Percentiles rank a stretch among this genome's conserved stretches.
Evolutionary conservation across 2,888 invertebrate species (phyloP).

Genomic region (Brenthis daphne): DNA sequence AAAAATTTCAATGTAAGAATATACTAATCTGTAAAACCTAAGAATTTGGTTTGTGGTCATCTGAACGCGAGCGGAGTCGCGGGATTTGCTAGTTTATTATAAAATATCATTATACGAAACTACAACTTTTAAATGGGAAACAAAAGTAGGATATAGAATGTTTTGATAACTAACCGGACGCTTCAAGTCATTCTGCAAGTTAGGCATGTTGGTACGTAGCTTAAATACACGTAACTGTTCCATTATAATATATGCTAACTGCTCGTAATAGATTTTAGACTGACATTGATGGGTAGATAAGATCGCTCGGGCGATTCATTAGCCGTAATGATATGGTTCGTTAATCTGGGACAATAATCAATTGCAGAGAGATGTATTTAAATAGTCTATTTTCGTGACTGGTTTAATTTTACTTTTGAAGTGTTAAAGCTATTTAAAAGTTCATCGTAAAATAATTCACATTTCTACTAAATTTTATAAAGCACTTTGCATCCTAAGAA

Average conservation of each 20-base stretch:
- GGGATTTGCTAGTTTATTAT: no score
- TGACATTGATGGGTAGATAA: constrained; percentile 74
- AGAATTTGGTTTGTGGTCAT: no score
- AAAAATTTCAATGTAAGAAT: no score
- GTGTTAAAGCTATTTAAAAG: constrained; percentile 1
- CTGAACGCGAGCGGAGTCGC: no score
- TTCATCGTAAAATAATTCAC: no score
- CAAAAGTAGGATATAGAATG: constrained; percentile 48
- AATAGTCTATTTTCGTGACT: constrained; percentile 54
- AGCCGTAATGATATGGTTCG: constrained; percentile 77
- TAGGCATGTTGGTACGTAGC: neutral
- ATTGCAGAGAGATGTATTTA: constrained; percentile 60
- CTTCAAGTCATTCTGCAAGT: constrained; percentile 8
- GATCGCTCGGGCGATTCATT: constrained; percentile 72
- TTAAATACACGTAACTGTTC: constrained; percentile 14
- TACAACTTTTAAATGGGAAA: constrained; percentile 47
- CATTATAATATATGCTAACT: constrained; percentile 49
- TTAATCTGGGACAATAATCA: constrained; percentile 77
- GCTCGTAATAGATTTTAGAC: constrained; percentile 63
- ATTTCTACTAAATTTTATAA: no score
- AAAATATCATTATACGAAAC: constrained; percentile 33
- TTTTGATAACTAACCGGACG: neutral
- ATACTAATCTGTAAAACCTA: no score
- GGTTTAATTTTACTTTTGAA: constrained; percentile 48
- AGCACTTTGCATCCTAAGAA: no score